Base-by-base conservation (phyloP, 1,140 invertebrate species). In the Globodera ellingtonae region DNA sequence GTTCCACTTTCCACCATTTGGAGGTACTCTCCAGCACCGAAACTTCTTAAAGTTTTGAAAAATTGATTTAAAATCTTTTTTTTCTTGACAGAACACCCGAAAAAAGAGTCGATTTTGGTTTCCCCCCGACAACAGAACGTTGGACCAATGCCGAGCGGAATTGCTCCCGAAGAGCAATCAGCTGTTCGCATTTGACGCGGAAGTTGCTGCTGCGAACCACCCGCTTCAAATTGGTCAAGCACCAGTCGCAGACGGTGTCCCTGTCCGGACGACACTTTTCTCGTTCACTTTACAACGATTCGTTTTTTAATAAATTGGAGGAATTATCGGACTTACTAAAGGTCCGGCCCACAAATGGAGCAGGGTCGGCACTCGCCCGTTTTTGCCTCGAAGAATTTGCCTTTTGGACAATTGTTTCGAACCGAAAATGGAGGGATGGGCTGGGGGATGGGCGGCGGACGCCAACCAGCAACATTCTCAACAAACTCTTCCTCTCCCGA, bases 231-330 rank as follows among this genome's bases (percentile, higher is more conserved):
- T 62, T 67, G 73, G 24, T 84, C 72, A 82, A 67, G 73, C 82
- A 66, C 70, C 82, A 82, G 15, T 82, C 81, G 62, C 80, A 81
- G 24, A 81, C 67, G 21, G 83, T 82, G n/a, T 84, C 83, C 18
- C n/a, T 50, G 47, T 79, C 52, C 21, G n/a, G 1, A 48, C 15
- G 50, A 48, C 83, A 82, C 44, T 84, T 62, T 21, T 77, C 35
- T 52, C 78, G 44, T 18, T 46, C 76, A 80, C 35, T 75, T 44
- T 21, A 75, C 46, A 50, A 10, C 46, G 48, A 21, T 66, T 35
- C 35, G 35, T 35, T 75, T 4, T 52, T 47, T 56, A 44, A 24
- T 13, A n/a, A 50, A 15, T 62, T 67, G 47, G 67, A 10, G 4
- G 8, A 35, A 48, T 13, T 6, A 47, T 47, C 35, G 50, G 56